Evolutionary conservation across 2,797 vertebrate species (phyloP).

Genomic region (Ispidina picta): DNA sequence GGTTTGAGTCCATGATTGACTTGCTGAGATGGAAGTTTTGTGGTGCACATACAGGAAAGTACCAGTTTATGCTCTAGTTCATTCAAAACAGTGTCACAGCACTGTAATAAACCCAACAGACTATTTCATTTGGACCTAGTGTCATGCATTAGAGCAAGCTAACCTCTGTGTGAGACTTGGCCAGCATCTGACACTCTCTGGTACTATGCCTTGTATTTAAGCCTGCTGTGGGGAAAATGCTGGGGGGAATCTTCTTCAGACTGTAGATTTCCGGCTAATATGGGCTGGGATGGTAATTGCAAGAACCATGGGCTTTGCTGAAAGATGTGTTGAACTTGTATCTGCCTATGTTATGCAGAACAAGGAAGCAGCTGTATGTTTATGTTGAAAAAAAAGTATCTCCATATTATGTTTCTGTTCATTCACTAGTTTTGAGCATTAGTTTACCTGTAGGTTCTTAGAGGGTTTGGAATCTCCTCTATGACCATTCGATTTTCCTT

Average conservation of each 20-base stretch:
- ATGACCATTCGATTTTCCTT: not conserved
- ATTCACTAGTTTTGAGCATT: not conserved
- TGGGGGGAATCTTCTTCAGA: not conserved
- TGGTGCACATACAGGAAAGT: not conserved
- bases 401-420: not conserved
- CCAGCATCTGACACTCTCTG: not conserved
- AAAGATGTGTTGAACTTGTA: not conserved
- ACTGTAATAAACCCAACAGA: not conserved
- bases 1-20: rapidly evolving
- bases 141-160: not conserved
- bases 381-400: rapidly evolving
- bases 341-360: not conserved
- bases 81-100: not conserved
- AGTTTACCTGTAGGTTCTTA: not conserved
- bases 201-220: not conserved
- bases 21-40: not conserved
- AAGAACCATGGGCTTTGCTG: not conserved
- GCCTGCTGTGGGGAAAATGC: not conserved
- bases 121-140: not conserved
- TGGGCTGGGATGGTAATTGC: not conserved
- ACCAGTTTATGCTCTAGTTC: rapidly evolving
- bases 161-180: not conserved
- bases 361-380: not conserved
- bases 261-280: not conserved
- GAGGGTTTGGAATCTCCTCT: not conserved